Evolutionary conservation across 2,888 invertebrate species (phyloP).

Genomic region (Lycophotia porphyrea): DNA sequence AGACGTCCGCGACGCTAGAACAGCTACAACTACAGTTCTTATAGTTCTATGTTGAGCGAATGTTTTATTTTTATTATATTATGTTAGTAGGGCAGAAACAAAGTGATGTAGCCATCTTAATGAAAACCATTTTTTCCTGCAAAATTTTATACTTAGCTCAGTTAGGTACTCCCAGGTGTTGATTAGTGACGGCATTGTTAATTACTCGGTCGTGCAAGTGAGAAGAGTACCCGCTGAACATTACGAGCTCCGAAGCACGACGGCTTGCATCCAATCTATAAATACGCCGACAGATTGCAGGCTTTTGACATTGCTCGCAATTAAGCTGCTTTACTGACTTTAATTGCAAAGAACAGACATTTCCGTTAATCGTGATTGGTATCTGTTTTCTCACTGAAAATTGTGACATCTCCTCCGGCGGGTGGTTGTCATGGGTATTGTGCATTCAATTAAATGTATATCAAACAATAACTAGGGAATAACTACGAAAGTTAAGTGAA

Average conservation of each 20-base stretch:
- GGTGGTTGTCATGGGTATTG: neutral
- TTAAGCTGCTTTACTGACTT: conserved; percentile 28
- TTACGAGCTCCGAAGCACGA: neutral
- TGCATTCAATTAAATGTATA: neutral
- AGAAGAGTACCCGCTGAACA: neutral
- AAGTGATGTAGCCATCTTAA: neutral
- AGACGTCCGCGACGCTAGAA: conserved; percentile 1
- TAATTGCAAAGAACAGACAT: conserved; percentile 14
- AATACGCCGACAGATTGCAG: neutral
- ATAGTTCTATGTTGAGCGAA: neutral
- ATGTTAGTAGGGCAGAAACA: neutral
- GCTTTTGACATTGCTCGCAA: conserved; percentile 28
- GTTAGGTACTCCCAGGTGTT: neutral
- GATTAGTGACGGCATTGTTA: conserved; percentile 4
- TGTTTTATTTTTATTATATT: too few species aligned
- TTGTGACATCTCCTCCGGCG: neutral
- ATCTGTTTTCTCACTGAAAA: neutral
- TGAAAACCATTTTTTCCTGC: neutral
- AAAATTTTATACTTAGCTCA: neutral
- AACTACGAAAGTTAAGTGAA: neutral
- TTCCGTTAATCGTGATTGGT: conserved; percentile 12
- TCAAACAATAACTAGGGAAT: neutral
- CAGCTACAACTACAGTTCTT: conserved; percentile 1
- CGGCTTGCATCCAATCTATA: conserved; percentile 4
- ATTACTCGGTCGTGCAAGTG: neutral